Percentiles rank a stretch among this genome's conserved stretches.
Evolutionary conservation across 1,140 invertebrate species (phyloP).

Genomic region (Drosophila micromelanica): DNA sequence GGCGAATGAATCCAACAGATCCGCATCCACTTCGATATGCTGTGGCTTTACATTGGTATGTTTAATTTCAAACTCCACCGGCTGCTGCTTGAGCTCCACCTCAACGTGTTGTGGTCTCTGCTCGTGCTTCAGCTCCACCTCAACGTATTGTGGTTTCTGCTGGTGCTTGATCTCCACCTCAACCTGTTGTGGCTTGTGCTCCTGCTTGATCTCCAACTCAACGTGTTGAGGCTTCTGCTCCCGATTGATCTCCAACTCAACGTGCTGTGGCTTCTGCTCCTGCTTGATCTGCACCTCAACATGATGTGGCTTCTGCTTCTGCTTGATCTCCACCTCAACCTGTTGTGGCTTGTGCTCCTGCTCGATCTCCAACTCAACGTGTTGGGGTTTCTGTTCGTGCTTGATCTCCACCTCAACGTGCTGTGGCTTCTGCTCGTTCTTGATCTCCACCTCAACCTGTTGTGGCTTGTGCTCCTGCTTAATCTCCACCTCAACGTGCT

Average conservation of each 20-base stretch:
- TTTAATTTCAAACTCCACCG: conserved; percentile 2
- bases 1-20: background rate
- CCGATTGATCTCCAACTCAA: background rate
- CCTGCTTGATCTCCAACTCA: conserved; percentile 11
- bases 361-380: conserved; percentile 15
- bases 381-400: conserved; percentile 10
- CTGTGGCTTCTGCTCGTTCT: conserved; percentile 4
- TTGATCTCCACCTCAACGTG: conserved; percentile 11
- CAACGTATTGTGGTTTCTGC: background rate
- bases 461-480: conserved; percentile 7
- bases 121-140: conserved; percentile 10
- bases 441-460: conserved; percentile 13
- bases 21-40: conserved; percentile 16
- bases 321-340: conserved; percentile 8
- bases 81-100: conserved; percentile 9
- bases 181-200: conserved; percentile 7
- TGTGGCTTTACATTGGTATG: conserved; percentile 10
- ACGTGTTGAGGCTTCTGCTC: background rate
- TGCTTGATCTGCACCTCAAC: conserved; percentile 18
- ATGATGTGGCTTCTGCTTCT: conserved; percentile 12
- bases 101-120: conserved; percentile 17
- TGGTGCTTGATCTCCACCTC: conserved; percentile 24
- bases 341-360: background rate
- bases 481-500: background rate
- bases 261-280: background rate